These are phyloP conservation scores for Tupaia tana DNA, from an alignment of 2,113 vertebrate species.

Conservation along the genomic window DNA sequence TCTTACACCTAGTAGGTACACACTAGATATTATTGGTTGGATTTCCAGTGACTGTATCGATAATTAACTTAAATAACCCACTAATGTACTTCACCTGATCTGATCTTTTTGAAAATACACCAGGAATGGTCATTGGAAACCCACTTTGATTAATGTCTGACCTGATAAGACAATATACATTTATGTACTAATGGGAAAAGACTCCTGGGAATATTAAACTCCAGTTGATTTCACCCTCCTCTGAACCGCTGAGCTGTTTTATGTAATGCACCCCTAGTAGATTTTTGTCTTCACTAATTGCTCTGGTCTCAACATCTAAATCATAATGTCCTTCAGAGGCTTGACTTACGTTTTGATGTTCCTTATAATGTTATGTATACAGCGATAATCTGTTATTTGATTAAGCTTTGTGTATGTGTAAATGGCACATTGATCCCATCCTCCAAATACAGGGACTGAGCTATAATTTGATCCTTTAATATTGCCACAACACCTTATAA, in stretches of 20 bases:
- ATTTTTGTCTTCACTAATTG: slow-evolving; percentile 6
- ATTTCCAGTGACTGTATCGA: not conserved
- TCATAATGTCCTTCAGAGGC: not conserved
- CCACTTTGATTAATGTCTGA: not conserved
- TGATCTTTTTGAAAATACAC: not conserved
- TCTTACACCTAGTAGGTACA: not conserved
- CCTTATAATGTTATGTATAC: not conserved
- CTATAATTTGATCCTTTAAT: not conserved
- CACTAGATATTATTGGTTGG: not conserved
- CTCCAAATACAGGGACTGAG: not conserved
- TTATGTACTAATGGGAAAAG: not conserved
- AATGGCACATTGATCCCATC: not conserved
- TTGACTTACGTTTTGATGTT: not conserved
- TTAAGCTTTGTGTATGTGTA: not conserved
- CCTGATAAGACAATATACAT: not conserved
- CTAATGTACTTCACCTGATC: not conserved
- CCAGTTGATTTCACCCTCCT: not conserved
- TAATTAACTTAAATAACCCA: not conserved
- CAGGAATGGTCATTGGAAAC: not conserved
- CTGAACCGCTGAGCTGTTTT: not conserved
- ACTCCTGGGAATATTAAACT: not conserved
- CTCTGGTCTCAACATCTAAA: not conserved
- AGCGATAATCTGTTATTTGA: not conserved
- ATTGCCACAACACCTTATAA: not conserved
- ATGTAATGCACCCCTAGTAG: too few species aligned